These are phyloP conservation scores for Ypsolopha scabrella DNA, from an alignment of 2,888 invertebrate species.

Conservation along the genomic window DNA sequence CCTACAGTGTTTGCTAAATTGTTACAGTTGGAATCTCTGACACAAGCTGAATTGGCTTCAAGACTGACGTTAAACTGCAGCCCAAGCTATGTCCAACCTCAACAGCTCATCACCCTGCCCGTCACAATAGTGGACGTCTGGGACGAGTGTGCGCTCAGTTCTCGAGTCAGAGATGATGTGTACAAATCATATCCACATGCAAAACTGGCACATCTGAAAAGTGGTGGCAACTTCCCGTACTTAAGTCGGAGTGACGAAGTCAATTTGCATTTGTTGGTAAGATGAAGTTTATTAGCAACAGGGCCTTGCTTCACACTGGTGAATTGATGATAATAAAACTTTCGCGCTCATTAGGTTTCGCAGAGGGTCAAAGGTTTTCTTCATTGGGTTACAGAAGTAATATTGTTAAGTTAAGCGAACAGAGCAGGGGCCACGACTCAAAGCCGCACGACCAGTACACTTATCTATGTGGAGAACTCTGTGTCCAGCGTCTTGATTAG, in stretches of 20 bases:
- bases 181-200: slow-evolving; percentile 89
- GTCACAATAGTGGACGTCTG: slow-evolving; percentile 91
- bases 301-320: neutral
- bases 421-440: no score
- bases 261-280: slow-evolving; percentile 87
- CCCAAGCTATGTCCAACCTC: slow-evolving; percentile 82
- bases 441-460: no score
- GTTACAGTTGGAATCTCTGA: slow-evolving; percentile 82
- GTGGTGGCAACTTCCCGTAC: slow-evolving; percentile 92
- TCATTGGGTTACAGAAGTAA: no score
- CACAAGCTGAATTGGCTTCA: slow-evolving; percentile 87
- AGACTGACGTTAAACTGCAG: slow-evolving; percentile 88
- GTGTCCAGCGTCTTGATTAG: no score
- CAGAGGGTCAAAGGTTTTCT: no score
- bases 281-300: slow-evolving; percentile 12
- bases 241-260: slow-evolving; percentile 90
- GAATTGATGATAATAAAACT: neutral
- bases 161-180: slow-evolving; percentile 81
- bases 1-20: neutral
- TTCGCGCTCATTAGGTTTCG: neutral
- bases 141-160: slow-evolving; percentile 87
- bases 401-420: no score
- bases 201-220: slow-evolving; percentile 87
- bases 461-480: no score
- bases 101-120: slow-evolving; percentile 75